Percentiles rank a stretch among this genome's conserved stretches.
Evolutionary conservation across 2,888 invertebrate genomes (phyloP).

Genomic region (Acanthococcus lagerstroemiae): DNA sequence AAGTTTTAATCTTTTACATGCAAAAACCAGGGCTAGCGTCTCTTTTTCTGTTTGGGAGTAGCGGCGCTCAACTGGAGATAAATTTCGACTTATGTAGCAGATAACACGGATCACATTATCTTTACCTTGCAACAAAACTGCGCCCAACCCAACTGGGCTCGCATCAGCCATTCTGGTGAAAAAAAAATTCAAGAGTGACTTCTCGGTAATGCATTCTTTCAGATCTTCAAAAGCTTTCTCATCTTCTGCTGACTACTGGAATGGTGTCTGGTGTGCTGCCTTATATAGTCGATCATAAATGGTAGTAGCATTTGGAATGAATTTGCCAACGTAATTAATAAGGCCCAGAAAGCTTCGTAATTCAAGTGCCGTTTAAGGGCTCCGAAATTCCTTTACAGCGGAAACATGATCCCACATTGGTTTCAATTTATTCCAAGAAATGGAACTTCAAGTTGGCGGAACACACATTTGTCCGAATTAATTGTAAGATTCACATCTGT

Average conservation of each 20-base stretch:
- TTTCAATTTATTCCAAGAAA: neutral
- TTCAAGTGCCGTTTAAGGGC: neutral
- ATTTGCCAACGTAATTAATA: slow-evolving; percentile 4
- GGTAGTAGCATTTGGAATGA: neutral
- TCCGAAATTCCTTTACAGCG: slow-evolving; percentile 7
- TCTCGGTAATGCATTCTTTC: neutral
- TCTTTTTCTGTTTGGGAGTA: slow-evolving; percentile 16
- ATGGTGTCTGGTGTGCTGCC: neutral
- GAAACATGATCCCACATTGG: too few relatives aligned
- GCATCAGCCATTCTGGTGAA: neutral
- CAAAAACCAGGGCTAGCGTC: slow-evolving; percentile 6
- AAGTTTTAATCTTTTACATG: neutral
- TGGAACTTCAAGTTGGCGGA: neutral
- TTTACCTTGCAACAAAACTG: neutral
- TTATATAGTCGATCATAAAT: neutral
- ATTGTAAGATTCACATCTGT: neutral
- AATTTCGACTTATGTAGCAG: slow-evolving; percentile 3
- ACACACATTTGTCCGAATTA: neutral
- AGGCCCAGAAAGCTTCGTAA: slow-evolving; percentile 2
- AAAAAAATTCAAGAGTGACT: neutral
- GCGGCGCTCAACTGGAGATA: neutral
- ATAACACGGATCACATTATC: neutral
- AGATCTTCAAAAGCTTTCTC: neutral
- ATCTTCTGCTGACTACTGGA: neutral
- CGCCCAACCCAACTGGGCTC: slow-evolving; percentile 4